Conservation (phyloP, 2,113 vertebrate species). For the Pheucticus melanocephalus region DNA sequence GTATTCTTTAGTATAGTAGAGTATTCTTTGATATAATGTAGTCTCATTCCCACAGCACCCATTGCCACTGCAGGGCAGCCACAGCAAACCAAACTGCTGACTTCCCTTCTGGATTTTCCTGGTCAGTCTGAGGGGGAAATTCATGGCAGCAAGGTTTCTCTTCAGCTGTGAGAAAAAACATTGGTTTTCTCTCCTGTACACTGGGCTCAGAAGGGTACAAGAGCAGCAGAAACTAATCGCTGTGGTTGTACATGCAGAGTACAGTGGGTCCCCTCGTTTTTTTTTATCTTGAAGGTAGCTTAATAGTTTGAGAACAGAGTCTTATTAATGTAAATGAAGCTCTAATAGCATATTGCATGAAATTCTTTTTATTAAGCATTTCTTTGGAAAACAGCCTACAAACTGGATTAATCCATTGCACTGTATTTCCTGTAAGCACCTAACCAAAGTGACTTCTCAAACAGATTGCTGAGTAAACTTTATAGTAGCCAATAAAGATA, state of each 20-base stretch:
- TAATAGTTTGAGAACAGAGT: constrained; percentile 40
- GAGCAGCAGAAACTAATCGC: neutral
- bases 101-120: neutral
- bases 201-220: neutral
- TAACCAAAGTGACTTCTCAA: constrained; percentile 59
- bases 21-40: too few species aligned
- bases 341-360: constrained; percentile 35
- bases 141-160: neutral
- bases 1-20: too few species aligned
- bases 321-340: constrained; percentile 51
- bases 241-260: constrained; percentile 3
- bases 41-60: neutral
- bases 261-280: neutral
- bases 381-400: constrained; percentile 31
- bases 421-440: constrained; percentile 47
- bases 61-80: neutral
- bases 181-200: neutral
- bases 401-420: constrained; percentile 14
- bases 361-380: constrained; percentile 43
- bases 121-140: neutral
- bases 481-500: constrained; percentile 52
- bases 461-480: constrained; percentile 64
- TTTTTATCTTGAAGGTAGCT: constrained; percentile 45
- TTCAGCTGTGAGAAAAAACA: neutral
- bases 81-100: neutral